These are phyloP conservation scores for Sebastes wilsoni DNA, from an alignment of 2,797 vertebrate genomes.

Conservation along the genomic window DNA sequence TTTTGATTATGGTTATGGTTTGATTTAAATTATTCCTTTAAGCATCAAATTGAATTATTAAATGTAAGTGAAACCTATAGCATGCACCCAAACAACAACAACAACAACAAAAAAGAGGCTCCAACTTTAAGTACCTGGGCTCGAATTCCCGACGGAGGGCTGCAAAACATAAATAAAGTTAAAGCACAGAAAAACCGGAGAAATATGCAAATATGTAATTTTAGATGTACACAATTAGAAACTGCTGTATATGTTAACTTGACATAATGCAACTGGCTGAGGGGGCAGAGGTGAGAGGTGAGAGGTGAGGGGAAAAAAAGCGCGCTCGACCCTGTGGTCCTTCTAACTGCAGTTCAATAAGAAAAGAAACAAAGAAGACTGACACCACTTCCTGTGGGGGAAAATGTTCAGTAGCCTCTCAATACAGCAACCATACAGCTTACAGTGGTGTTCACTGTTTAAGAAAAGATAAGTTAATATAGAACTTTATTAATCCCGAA, in stretches of 20 bases:
- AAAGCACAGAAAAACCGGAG: neutral
- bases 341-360: slow-evolving; percentile 6
- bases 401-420: neutral
- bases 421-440: fast-evolving
- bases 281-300: neutral
- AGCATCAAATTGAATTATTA: neutral
- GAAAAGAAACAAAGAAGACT: slow-evolving; percentile 60
- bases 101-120: neutral
- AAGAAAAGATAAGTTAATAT: too few relatives aligned
- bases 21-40: neutral
- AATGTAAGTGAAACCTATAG: neutral
- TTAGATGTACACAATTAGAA: neutral
- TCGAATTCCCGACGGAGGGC: slow-evolving; percentile 97
- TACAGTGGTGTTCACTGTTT: neutral
- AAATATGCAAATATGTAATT: neutral
- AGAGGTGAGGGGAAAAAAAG: slow-evolving; percentile 56
- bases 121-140: slow-evolving; percentile 88
- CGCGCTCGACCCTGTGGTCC: slow-evolving; percentile 65
- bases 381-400: slow-evolving; percentile 8
- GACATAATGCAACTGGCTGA: neutral
- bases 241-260: neutral
- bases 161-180: slow-evolving; percentile 68
- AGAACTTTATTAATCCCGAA: too few relatives aligned
- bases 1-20: too few relatives aligned
- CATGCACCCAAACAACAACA: neutral